A percentile compares a stretch with the other conserved stretches of the same genome.
Conservation (phyloP, 92 coral and sea anemone genomes). For the Palythoa caribaeorum region DNA sequence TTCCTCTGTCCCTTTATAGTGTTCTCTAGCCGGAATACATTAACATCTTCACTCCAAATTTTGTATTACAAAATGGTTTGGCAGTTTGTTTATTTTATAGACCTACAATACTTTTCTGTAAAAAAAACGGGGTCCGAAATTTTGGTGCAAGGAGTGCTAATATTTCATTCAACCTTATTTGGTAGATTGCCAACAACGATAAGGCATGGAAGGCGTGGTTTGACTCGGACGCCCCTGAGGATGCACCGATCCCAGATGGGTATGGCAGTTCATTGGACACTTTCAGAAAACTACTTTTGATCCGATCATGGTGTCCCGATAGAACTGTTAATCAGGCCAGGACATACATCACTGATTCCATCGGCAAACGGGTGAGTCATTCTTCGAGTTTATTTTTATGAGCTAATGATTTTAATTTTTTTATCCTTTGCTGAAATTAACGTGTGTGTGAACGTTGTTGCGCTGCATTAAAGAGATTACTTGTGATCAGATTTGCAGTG, state of each 20-base stretch:
- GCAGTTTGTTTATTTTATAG: no score
- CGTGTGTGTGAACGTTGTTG: neutral
- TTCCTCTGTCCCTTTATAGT: neutral
- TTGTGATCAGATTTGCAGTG: no score
- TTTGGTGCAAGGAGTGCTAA: no score
- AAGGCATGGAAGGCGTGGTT: constrained; percentile 99
- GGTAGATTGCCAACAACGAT: constrained; percentile 86
- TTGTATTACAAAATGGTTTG: no score
- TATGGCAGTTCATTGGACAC: constrained; percentile 97
- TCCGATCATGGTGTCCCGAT: constrained; percentile 99
- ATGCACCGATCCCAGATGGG: constrained; percentile 96
- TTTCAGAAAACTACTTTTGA: constrained; percentile 87
- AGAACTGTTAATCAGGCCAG: constrained; percentile 96
- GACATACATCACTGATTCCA: constrained; percentile 92
- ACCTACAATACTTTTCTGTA: no score
- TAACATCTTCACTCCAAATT: no score
- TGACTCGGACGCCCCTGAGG: constrained; percentile 97
- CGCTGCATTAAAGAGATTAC: no score
- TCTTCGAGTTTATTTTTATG: neutral
- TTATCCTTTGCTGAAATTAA: neutral
- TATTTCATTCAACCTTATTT: neutral
- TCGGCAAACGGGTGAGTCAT: constrained; percentile 81
- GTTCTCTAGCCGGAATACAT: no score
- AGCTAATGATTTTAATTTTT: neutral
- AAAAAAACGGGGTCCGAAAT: no score